A percentile compares a stretch with the other conserved stretches of the same genome.
These are phyloP conservation scores for Centropus bengalensis DNA, from an alignment of 2,113 vertebrate species.

Conservation along the genomic window DNA sequence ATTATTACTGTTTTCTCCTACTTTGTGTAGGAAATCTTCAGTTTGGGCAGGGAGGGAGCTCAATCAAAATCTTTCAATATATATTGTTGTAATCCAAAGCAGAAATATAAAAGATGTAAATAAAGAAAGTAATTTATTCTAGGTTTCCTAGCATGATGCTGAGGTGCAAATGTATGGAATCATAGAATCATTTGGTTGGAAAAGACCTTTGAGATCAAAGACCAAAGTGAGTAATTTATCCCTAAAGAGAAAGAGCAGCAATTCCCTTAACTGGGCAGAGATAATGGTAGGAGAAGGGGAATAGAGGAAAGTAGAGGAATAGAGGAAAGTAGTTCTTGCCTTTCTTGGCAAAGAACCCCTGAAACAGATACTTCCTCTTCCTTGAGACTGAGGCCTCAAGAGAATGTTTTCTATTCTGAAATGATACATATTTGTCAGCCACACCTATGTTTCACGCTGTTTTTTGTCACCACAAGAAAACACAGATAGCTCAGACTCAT, in stretches of 20 bases:
- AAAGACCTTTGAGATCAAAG: too few relatives aligned
- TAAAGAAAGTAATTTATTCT: neutral
- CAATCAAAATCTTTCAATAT: too few relatives aligned
- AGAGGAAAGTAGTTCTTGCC: neutral
- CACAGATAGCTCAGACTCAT: neutral
- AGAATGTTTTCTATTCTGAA: neutral
- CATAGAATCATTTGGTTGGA: too few relatives aligned
- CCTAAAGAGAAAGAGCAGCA: rapidly evolving
- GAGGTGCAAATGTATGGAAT: too few relatives aligned
- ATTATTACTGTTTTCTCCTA: neutral
- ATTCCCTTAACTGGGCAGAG: neutral
- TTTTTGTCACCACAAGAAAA: neutral
- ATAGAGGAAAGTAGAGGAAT: too few relatives aligned
- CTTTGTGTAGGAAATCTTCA: neutral
- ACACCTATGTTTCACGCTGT: rapidly evolving
- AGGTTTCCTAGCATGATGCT: neutral
- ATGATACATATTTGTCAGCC: neutral
- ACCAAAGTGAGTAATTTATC: neutral
- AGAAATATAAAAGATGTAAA: neutral
- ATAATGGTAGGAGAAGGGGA: neutral
- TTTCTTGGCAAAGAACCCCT: neutral
- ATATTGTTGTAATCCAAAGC: neutral
- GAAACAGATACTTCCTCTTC: neutral
- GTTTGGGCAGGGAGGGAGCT: neutral
- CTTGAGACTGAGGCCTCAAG: neutral